Conservation (phyloP, 2,113 vertebrate species). For the Pygoscelis antarcticus region DNA sequence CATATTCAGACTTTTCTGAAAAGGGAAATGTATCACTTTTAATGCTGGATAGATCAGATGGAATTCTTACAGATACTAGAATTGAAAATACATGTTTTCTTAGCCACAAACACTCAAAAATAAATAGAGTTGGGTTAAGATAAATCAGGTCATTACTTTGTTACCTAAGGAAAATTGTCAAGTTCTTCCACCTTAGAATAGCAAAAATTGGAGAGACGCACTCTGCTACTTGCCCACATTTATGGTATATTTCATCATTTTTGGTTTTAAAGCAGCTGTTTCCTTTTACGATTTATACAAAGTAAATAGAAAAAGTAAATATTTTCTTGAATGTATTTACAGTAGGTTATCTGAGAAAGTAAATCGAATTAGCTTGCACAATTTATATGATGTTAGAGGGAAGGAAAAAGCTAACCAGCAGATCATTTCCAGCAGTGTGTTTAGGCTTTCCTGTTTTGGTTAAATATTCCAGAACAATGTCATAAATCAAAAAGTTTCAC, state of each 20-base stretch:
- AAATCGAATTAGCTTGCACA: neutral
- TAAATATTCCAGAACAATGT: slow-evolving; percentile 7
- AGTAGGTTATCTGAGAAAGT: neutral
- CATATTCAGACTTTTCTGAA: neutral
- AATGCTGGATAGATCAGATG: neutral
- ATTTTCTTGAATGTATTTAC: neutral
- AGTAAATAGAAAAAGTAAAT: neutral
- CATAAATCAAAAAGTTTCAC: slow-evolving; percentile 27
- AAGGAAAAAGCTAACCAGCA: neutral
- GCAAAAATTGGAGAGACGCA: neutral
- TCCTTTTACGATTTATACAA: neutral
- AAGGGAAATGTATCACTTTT: neutral
- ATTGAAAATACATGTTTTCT: neutral
- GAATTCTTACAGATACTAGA: neutral
- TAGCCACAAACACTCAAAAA: neutral
- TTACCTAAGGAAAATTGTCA: neutral
- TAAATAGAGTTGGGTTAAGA: neutral
- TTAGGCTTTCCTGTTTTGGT: neutral
- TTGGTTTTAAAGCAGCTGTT: neutral
- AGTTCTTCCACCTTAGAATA: neutral
- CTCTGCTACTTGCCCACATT: neutral
- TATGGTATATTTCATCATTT: neutral
- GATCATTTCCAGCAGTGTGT: neutral
- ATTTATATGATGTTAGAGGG: neutral
- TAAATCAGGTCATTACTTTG: neutral